Percentiles rank a stretch among this genome's conserved stretches.
These are phyloP conservation scores for Spilogale gracilis DNA, from an alignment of 2,113 vertebrate species.

Conservation along the genomic window DNA sequence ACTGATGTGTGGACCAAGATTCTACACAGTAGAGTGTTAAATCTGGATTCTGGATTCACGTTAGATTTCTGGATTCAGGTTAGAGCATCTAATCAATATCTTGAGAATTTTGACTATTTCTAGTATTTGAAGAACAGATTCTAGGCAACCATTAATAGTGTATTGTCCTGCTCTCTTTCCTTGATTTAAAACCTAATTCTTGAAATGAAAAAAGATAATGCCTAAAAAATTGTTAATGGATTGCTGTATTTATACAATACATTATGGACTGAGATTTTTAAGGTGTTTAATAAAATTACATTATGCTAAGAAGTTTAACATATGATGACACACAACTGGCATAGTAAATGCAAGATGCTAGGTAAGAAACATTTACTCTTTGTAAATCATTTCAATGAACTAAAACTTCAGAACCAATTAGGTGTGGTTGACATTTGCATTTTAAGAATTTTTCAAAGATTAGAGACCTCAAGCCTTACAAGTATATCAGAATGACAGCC, in stretches of 20 bases:
- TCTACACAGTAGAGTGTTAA: background rate
- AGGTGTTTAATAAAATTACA: slow-evolving; percentile 67
- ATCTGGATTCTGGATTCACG: background rate
- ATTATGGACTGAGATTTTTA: slow-evolving; percentile 59
- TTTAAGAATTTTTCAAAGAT: slow-evolving; percentile 78
- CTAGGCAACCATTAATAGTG: background rate
- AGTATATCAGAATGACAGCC: slow-evolving; percentile 77
- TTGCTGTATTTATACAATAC: background rate
- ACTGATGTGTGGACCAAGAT: background rate
- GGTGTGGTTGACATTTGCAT: slow-evolving; percentile 82
- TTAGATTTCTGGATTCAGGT: slow-evolving; percentile 4
- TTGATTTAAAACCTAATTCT: slow-evolving; percentile 37
- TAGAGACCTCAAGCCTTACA: slow-evolving; percentile 78
- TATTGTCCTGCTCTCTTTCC: background rate
- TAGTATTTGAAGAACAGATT: background rate
- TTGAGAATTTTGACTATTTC: slow-evolving; percentile 49
- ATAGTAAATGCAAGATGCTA: background rate
- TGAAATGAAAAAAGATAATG: background rate
- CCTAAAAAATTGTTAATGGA: slow-evolving; percentile 36
- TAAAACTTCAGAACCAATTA: slow-evolving; percentile 80
- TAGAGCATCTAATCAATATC: background rate
- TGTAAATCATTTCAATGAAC: slow-evolving; percentile 74
- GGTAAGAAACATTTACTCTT: slow-evolving; percentile 50
- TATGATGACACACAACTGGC: slow-evolving; percentile 26
- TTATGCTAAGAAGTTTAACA: slow-evolving; percentile 43